Percentiles rank a stretch among this genome's conserved stretches.
These are phyloP conservation scores for Hydrotaea diabolus DNA, from an alignment of 2,888 invertebrate genomes.

Conservation along the genomic window DNA sequence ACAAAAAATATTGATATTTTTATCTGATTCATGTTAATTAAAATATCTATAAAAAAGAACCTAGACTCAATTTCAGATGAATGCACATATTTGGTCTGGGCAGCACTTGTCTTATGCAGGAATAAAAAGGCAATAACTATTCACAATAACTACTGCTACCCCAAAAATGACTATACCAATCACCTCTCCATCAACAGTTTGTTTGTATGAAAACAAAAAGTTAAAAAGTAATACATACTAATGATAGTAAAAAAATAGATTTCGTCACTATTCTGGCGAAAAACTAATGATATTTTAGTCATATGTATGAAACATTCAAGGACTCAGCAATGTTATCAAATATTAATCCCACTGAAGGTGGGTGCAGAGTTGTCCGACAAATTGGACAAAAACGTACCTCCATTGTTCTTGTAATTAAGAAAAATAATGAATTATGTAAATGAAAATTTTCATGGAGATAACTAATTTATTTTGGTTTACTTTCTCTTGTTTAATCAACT, in stretches of 20 bases:
- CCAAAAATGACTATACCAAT: slow-evolving; percentile 61
- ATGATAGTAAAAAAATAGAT: slow-evolving; percentile 18
- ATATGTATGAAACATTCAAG: slow-evolving; percentile 49
- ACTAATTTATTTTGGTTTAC: slow-evolving; percentile 79
- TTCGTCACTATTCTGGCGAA: slow-evolving; percentile 58
- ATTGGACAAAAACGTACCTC: slow-evolving; percentile 57
- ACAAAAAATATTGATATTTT: slow-evolving; percentile 69
- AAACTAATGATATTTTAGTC: slow-evolving; percentile 57
- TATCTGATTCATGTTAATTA: slow-evolving; percentile 66
- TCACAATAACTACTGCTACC: slow-evolving; percentile 69
- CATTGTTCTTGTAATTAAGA: slow-evolving; percentile 62
- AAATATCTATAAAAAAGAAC: slow-evolving; percentile 75
- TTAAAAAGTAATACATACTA: slow-evolving; percentile 40
- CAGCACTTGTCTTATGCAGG: slow-evolving; percentile 75
- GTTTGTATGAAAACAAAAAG: slow-evolving; percentile 47
- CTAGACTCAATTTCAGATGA: slow-evolving; percentile 81
- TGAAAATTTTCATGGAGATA: slow-evolving; percentile 77
- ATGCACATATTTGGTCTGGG: slow-evolving; percentile 78
- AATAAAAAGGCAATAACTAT: slow-evolving; percentile 72
- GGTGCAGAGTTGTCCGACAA: slow-evolving; percentile 62
- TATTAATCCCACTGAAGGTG: slow-evolving; percentile 52
- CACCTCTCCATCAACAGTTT: slow-evolving; percentile 61
- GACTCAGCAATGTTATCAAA: slow-evolving; percentile 31
- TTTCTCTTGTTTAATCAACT: slow-evolving; percentile 78
- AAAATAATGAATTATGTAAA: slow-evolving; percentile 57